Evolutionary conservation across 2,113 vertebrate species (phyloP).

Genomic region (Limanda limanda): DNA sequence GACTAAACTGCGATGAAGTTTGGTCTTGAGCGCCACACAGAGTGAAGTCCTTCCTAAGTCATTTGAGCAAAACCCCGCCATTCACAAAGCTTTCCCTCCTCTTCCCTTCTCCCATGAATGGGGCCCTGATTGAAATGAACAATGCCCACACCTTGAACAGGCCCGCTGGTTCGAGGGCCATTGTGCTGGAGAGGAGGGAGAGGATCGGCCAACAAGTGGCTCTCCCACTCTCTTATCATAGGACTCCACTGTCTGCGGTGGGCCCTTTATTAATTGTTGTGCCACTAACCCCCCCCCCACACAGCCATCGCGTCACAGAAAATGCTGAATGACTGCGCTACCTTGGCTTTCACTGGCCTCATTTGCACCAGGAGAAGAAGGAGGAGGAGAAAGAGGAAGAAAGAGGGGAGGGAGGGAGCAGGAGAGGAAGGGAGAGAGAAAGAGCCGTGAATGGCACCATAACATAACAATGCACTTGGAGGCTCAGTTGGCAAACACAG

Average conservation of each 20-base stretch:
- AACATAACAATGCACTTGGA: constrained; percentile 79
- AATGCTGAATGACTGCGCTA: constrained; percentile 62
- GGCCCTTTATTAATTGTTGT: constrained; percentile 70
- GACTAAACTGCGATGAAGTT: constrained; percentile 36
- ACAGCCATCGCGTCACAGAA: constrained; percentile 43
- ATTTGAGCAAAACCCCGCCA: constrained; percentile 71
- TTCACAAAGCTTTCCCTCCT: constrained; percentile 67
- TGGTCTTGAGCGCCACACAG: constrained; percentile 64
- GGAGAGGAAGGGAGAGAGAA: constrained; percentile 55
- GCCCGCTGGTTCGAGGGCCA: constrained; percentile 68
- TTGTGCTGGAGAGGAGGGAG: constrained; percentile 60
- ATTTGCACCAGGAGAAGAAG: constrained; percentile 72
- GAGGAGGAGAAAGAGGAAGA: constrained; percentile 38
- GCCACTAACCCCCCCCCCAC: constrained; percentile 21
- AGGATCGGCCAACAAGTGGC: constrained; percentile 67
- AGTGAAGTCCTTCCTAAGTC: constrained; percentile 74
- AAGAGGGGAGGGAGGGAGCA: constrained; percentile 24
- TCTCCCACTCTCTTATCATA: constrained; percentile 70
- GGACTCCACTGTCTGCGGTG: constrained; percentile 61
- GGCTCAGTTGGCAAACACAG: constrained; percentile 82
- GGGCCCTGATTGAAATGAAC: constrained; percentile 56
- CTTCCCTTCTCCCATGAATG: constrained; percentile 65
- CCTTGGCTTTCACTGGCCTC: constrained; percentile 67
- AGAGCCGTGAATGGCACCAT: constrained; percentile 71
- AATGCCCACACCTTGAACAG: constrained; percentile 80